Evolutionary conservation across 1,140 invertebrate species (phyloP), one percentile per base, ranked within the genome.

Genomic region (Polypedilum vanderplanki): DNA sequence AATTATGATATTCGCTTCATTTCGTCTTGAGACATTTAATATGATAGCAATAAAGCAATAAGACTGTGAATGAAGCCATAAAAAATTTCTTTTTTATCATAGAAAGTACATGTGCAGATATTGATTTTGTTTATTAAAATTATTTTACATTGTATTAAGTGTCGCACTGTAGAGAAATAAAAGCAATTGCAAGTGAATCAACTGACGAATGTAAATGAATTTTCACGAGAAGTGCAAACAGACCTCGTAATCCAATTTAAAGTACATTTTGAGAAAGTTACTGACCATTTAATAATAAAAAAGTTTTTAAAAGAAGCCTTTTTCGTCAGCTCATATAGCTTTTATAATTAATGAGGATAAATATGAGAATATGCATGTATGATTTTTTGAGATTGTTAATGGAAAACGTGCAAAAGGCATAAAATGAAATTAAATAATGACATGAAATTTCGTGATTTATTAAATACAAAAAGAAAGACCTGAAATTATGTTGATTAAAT

Each of bases 401-500:
- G 46, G 46, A 57, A 70, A 70, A 70, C 65, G 65, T 70, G 65
- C 65, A 70, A 70, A 70, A 5, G 65, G 17, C 65, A 70, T 70
- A 70, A 70, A 70, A 20, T 70, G 5, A 70, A 70, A 70, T 70
- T 70, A 70, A 70, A 70, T 70, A 57, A 70, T 70, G 65, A 70
- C 65, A 70, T 70, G 65, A 70, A 70, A 20, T 20, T 70, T 20
- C 65, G 65, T 70, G 65, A 70, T 70, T 70, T 70, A 70, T 70
- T 20, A 70, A 70, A 70, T 57, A n/a, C 46, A 57, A 57, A 15
- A 33, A 33, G 24, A 33, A 33, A 33, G 24, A 33, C 2, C 5
- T 33, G n/a, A 33, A 33, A 33, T 33, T 33, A 33, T 33, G 24
- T 33, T 33, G 24, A 33, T 33, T 33, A 33, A 33, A 33, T 3